Evolutionary conservation across 2,113 vertebrate species (phyloP).

Genomic region (Tragelaphus imberbis): DNA sequence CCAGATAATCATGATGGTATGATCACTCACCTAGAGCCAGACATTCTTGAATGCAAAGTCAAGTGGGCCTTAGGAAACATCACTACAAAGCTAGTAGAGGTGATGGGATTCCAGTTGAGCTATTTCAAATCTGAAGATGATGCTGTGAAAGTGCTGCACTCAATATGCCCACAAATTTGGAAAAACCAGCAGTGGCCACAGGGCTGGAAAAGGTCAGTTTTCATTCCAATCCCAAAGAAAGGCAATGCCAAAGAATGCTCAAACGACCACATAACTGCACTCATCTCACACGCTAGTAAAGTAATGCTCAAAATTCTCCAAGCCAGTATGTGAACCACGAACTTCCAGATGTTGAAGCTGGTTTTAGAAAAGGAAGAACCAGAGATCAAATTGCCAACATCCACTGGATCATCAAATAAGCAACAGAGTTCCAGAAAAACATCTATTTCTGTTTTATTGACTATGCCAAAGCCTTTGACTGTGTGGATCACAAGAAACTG

Average conservation of each 20-base stretch:
- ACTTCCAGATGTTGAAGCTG: background rate
- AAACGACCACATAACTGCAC: background rate
- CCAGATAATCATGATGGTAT: background rate
- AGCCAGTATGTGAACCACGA: background rate
- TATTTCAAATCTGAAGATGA: background rate
- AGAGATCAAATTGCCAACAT: background rate
- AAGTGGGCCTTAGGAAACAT: background rate
- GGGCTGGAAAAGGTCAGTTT: background rate
- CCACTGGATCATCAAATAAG: background rate
- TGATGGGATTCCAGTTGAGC: background rate
- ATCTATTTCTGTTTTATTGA: background rate
- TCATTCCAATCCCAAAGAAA: background rate
- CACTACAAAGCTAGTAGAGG: background rate
- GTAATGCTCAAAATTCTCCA: background rate
- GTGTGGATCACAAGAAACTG: background rate
- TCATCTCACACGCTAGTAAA: background rate
- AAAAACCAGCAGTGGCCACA: background rate
- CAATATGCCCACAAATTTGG: background rate
- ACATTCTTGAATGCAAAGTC: background rate
- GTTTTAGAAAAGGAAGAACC: background rate
- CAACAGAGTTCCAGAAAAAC: background rate
- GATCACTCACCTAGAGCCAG: background rate
- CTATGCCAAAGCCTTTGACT: background rate
- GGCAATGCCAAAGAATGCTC: background rate
- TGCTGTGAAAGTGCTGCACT: background rate